Evolutionary conservation across 2,113 vertebrate species (phyloP), one percentile per base, ranked within the genome.

Genomic region (Scomber japonicus): DNA sequence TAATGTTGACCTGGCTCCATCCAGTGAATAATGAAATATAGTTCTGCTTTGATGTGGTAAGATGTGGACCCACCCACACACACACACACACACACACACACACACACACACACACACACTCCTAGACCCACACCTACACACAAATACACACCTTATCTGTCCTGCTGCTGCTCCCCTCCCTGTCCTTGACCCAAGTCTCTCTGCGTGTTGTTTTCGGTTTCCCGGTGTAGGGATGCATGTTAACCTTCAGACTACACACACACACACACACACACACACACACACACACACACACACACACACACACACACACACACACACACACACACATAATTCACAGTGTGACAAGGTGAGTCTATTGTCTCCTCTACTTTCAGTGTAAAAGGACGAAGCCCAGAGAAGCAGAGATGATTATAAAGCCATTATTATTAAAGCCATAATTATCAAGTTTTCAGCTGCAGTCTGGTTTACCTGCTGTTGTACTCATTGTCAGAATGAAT

Each of bases 11-110:
- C 75, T 51, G 46, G 67, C 74, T 81, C 51, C 46, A 54, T 59
- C 40, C 75, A 49, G 44, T 87, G 62, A 87, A 88, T 84, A 76
- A 85, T 83, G 75, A 88, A 87, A 60, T 70, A 67, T 59, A 16
- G 62, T 35, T 78, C 35, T 59, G 56, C 81, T 78, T 85, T 81
- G 78, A 84, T 84, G 82, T 78, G 59, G 27, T 30, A 11, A 82
- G 21, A 81, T 61, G 77, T 54, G 30, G 50, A 65, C 46, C 49
- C 1, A 49, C 59, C 11, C 65, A 78, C 46, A 9, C 44, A 3
- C 17, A 2, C 40, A 27, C 27, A 3, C 6, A 31, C 4, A 62
- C 31, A n/a, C 40, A 27, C 27, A 3, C 6, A 31, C 4, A 62
- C 31, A n/a, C 19, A 16, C 27, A 31, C 30, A 44, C 49, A 35